These are phyloP conservation scores for Piprites chloris DNA, from an alignment of 2,113 vertebrate genomes.

Conservation along the genomic window DNA sequence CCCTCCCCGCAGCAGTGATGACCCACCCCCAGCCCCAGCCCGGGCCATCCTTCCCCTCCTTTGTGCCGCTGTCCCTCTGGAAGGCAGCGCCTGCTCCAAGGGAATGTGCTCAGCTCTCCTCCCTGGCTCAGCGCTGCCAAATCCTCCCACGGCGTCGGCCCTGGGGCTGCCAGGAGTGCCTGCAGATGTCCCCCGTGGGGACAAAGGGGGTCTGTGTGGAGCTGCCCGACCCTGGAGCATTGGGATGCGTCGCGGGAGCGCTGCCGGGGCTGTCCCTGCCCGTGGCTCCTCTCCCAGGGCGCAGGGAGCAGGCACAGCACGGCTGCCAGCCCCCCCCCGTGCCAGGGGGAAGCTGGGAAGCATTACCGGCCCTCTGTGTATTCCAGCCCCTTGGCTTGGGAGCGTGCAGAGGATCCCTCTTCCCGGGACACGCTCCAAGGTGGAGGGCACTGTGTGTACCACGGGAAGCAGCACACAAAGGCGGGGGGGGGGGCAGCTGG, in stretches of 20 bases:
- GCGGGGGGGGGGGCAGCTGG: background rate
- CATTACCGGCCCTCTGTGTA: background rate
- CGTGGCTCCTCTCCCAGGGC: slow-evolving; percentile 25
- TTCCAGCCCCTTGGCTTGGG: background rate
- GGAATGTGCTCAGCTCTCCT: background rate
- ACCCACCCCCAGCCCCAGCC: background rate
- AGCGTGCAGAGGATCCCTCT: background rate
- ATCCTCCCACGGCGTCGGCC: slow-evolving; percentile 3
- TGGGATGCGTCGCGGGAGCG: slow-evolving; percentile 12
- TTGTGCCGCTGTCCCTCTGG: background rate
- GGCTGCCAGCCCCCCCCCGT: background rate
- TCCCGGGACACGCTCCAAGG: slow-evolving; percentile 32
- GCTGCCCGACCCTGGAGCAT: background rate
- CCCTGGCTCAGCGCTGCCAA: background rate
- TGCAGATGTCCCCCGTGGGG: background rate
- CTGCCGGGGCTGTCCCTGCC: background rate
- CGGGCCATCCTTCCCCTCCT: background rate
- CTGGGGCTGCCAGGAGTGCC: slow-evolving; percentile 33
- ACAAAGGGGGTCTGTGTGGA: slow-evolving; percentile 51
- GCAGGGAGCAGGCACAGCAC: background rate
- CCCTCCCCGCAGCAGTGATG: fast-evolving
- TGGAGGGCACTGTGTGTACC: background rate
- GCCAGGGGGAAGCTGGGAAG: slow-evolving; percentile 7
- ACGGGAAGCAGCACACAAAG: background rate
- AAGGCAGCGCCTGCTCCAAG: background rate